Conservation (phyloP, 2,888 invertebrate species). For the Penaeus monodon region DNA sequence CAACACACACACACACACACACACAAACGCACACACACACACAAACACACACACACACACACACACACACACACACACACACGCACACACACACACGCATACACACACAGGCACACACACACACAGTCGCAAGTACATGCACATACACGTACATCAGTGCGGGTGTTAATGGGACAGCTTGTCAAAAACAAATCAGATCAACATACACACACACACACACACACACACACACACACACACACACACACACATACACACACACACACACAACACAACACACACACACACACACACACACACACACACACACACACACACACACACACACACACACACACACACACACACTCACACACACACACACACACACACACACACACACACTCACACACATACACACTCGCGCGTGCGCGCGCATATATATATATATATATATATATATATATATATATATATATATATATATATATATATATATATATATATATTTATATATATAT, state of each 20-base stretch:
- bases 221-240: not conserved
- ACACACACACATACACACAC: not conserved
- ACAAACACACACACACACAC: no score
- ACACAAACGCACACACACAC: not conserved
- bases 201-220: conserved; percentile 6
- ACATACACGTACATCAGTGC: no score
- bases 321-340: not conserved
- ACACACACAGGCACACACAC: no score
- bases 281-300: not conserved
- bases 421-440: not conserved
- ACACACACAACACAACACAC: not conserved
- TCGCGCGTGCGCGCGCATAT: not conserved
- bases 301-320: not conserved
- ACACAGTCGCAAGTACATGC: no score
- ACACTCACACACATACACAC: not conserved
- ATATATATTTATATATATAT: not conserved
- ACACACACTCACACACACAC: not conserved
- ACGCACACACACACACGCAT: no score
- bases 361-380: not conserved
- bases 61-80: no score
- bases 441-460: not conserved
- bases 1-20: conserved; percentile 1
- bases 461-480: conserved; percentile 21
- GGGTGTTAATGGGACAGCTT: no score
- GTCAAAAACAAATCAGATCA: not conserved